These are phyloP conservation scores for Talpa occidentalis DNA, from an alignment of 2,113 vertebrate genomes.

Conservation along the genomic window DNA sequence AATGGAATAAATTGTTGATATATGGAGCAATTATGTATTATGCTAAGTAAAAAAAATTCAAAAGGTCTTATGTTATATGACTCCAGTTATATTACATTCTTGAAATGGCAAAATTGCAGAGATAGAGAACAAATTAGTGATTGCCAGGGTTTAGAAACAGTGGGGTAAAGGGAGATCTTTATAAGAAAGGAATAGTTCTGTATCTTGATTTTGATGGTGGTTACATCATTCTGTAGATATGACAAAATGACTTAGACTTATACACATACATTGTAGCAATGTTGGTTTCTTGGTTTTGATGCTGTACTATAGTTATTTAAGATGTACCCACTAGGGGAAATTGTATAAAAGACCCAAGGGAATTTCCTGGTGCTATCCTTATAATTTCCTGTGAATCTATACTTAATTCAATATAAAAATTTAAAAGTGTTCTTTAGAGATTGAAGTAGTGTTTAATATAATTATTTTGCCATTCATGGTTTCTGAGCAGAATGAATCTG, in stretches of 20 bases:
- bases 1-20: neutral
- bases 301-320: neutral
- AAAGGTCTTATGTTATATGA: neutral
- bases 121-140: neutral
- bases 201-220: neutral
- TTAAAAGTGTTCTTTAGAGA: neutral
- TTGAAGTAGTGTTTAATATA: neutral
- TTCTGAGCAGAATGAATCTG: neutral
- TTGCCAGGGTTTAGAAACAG: neutral
- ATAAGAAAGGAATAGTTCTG: neutral
- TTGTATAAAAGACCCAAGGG: neutral
- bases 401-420: conserved; percentile 23
- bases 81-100: neutral
- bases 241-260: neutral
- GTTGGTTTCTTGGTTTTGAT: conserved; percentile 14
- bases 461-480: neutral
- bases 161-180: neutral
- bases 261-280: neutral
- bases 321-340: neutral
- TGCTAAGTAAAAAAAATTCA: neutral
- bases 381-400: neutral
- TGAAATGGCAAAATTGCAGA: neutral
- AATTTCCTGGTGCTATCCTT: neutral
- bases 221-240: neutral
- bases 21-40: neutral